Evolutionary conservation across 2,113 vertebrate genomes (phyloP).

Genomic region (Malurus melanocephalus): DNA sequence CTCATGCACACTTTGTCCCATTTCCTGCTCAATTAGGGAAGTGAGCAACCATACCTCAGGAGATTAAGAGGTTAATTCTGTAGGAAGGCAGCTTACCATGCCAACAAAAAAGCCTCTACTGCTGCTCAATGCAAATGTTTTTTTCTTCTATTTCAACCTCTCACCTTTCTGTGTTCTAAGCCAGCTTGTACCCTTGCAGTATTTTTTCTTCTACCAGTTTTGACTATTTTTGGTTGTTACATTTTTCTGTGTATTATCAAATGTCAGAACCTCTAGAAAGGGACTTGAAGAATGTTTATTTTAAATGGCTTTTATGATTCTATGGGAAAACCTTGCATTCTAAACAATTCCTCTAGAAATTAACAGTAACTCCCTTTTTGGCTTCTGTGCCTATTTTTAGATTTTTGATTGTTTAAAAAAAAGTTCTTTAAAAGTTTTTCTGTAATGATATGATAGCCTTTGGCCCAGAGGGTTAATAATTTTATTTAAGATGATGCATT

Average conservation of each 20-base stretch:
- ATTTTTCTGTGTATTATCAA: neutral
- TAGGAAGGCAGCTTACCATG: neutral
- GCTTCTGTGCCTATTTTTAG: neutral
- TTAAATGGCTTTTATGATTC: neutral
- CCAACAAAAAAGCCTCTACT: neutral
- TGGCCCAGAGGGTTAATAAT: neutral
- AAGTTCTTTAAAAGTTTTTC: neutral
- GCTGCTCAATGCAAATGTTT: neutral
- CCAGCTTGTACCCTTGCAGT: accelerated
- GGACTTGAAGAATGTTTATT: neutral
- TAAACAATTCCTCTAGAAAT: neutral
- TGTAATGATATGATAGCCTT: neutral
- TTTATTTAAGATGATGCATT: neutral
- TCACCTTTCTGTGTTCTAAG: neutral
- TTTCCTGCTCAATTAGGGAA: neutral
- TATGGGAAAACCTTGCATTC: neutral
- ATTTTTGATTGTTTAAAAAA: too few relatives aligned
- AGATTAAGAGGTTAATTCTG: neutral
- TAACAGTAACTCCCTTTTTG: neutral
- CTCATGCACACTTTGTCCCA: neutral
- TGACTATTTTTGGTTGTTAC: neutral
- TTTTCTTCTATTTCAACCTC: neutral
- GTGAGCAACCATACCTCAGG: neutral
- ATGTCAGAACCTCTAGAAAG: neutral
- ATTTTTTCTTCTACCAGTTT: neutral